Evolutionary conservation across 2,888 invertebrate genomes (phyloP).

Genomic region (Meteorus cinctellus): DNA sequence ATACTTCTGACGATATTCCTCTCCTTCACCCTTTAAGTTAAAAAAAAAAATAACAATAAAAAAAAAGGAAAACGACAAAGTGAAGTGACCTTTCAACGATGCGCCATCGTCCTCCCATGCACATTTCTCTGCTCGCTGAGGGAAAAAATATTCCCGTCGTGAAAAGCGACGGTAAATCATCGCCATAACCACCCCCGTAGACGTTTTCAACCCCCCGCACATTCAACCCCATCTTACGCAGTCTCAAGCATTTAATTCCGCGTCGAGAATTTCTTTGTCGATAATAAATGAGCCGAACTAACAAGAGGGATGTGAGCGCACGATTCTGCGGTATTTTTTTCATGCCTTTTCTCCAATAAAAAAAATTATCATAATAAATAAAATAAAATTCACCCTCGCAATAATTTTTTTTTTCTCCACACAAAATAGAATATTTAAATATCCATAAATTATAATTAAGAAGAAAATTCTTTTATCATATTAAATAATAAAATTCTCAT

Average conservation of each 20-base stretch:
- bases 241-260: constrained; percentile 16
- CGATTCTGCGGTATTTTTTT: neutral
- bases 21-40: neutral
- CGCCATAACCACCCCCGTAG: constrained; percentile 23
- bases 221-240: constrained; percentile 11
- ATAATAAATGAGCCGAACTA: constrained; percentile 28
- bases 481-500: neutral
- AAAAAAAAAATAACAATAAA: no score
- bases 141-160: neutral
- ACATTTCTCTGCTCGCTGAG: neutral
- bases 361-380: neutral
- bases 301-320: neutral
- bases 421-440: neutral
- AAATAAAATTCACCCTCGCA: neutral
- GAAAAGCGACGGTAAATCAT: constrained; percentile 21
- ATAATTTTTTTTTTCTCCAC: neutral
- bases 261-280: constrained; percentile 19
- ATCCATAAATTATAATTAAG: constrained; percentile 1
- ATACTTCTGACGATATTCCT: neutral
- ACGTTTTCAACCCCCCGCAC: neutral
- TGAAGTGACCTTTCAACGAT: constrained; percentile 60
- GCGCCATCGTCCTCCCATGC: neutral
- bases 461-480: neutral
- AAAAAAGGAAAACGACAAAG: constrained; percentile 51
- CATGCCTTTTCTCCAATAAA: neutral